These are phyloP conservation scores for Hassar affinis DNA, from an alignment of 2,113 vertebrate species.

Conservation along the genomic window DNA sequence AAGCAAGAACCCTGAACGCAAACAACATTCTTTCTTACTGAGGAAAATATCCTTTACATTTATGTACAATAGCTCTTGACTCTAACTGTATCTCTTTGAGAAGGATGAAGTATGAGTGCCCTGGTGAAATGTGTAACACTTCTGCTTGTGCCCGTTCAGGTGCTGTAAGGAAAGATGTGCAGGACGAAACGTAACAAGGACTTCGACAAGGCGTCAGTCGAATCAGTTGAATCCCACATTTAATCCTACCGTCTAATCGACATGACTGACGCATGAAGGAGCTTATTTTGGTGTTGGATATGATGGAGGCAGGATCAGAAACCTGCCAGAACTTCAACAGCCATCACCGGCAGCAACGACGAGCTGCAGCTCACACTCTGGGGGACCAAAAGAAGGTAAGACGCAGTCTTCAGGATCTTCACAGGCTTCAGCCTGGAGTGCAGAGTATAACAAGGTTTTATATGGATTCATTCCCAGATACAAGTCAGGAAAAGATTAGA, in stretches of 20 bases:
- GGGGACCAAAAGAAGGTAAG: constrained; percentile 85
- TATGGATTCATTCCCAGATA: neutral
- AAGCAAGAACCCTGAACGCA: neutral
- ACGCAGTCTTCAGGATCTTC: neutral
- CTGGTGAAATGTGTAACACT: neutral
- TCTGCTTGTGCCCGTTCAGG: neutral
- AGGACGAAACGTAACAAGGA: neutral
- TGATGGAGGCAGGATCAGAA: constrained; percentile 42
- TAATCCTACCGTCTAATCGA: neutral
- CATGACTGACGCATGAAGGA: constrained; percentile 13
- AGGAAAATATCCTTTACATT: neutral
- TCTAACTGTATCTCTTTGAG: no score
- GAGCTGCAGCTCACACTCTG: constrained; percentile 76
- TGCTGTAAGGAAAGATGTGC: neutral
- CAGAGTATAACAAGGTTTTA: neutral
- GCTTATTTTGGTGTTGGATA: neutral
- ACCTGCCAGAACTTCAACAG: constrained; percentile 24
- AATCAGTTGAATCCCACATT: neutral
- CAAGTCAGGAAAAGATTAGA: neutral
- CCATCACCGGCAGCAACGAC: constrained; percentile 71
- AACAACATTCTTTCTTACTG: neutral
- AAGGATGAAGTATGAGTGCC: no score
- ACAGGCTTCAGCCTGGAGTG: neutral
- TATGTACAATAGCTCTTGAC: neutral
- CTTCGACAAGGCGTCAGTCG: neutral